These are phyloP conservation scores for Eriocheir sinensis DNA, from an alignment of 1,140 invertebrate genomes.

Conservation along the genomic window DNA sequence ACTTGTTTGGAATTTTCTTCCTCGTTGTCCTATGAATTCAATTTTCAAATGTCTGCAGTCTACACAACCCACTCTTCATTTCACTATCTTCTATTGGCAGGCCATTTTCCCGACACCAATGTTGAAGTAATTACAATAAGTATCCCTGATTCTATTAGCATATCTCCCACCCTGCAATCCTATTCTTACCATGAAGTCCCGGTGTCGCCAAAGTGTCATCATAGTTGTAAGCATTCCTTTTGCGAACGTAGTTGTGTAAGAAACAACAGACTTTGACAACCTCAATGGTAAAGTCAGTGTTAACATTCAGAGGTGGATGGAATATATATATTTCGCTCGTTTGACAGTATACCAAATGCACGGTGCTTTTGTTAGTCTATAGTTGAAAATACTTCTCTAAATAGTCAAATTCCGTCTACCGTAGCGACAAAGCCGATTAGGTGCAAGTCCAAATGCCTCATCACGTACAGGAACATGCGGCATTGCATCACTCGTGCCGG, in stretches of 20 bases:
- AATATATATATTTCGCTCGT: slow-evolving; percentile 81
- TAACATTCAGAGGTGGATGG: slow-evolving; percentile 80
- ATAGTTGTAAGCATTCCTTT: slow-evolving; percentile 80
- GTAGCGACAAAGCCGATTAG: slow-evolving; percentile 13
- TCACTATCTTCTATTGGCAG: slow-evolving; percentile 34
- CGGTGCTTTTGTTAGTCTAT: slow-evolving; percentile 8
- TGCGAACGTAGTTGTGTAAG: slow-evolving; percentile 81
- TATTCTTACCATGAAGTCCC: slow-evolving; percentile 17
- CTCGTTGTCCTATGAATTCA: background rate
- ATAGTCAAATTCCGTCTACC: background rate
- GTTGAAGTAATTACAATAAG: slow-evolving; percentile 53
- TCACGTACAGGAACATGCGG: slow-evolving; percentile 51
- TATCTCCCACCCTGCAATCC: background rate
- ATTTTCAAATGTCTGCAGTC: slow-evolving; percentile 30
- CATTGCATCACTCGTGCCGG: slow-evolving; percentile 36
- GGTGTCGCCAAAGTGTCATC: slow-evolving; percentile 79
- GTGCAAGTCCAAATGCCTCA: slow-evolving; percentile 51
- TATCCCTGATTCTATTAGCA: slow-evolving; percentile 44
- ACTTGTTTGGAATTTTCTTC: background rate
- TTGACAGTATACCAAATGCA: slow-evolving; percentile 71
- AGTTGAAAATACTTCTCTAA: slow-evolving; percentile 46
- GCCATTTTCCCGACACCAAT: slow-evolving; percentile 40
- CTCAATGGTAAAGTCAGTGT: slow-evolving; percentile 76
- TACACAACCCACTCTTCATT: slow-evolving; percentile 56
- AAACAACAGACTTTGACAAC: slow-evolving; percentile 81